Base-by-base conservation (phyloP, 2,797 vertebrate species). In the Trachurus trachurus region DNA sequence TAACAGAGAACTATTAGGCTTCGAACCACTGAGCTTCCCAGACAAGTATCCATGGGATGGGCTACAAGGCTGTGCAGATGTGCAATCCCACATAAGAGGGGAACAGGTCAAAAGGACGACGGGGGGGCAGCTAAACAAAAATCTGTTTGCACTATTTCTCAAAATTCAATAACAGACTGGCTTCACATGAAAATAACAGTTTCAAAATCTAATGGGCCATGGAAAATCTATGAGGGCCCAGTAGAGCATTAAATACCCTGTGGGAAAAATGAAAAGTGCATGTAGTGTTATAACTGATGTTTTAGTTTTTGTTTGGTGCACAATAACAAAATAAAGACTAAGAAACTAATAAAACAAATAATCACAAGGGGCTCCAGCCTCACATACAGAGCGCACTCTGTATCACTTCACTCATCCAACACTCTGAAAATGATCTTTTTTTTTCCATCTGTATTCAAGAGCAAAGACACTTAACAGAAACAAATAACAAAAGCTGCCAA, bases 1-100 rank as follows among this genome's bases (percentile, higher is more conserved):
- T 8, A 71, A 62, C 62, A 71, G 52, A 52, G 9, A 22, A 63
- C 10, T 40, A 10, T 21, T 21, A 19, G 68, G 59, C 22, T 49
- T 63, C n/a, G 42, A 74, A 21, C n/a, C 49, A n/a, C 40, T 3
- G 8, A 71, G 58, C 9, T 19, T 56, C 19, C 31, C 37, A 19
- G 70, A 52, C 53, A 68, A 44, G 2, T 62, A 26, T n/a, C n/a
- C n/a, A 40, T 42, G 40, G 12, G 40, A 42, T 42, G 42, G 6
- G 52, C 6, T 39, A 40, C 47, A 21, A 26, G 15, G 16, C 22
- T 21, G 19, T 21, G 22, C 47, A 53, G 45, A 66, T 49, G 47
- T 70, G 26, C 13, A 45, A 53, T 6, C 19, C 26, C 13, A 62
- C 58, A 9, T 2, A 21, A 47, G 29, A 15, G 29, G 52, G 56